Base-by-base conservation (phyloP, 2,888 invertebrate species). In the Drosophila affinis region DNA sequence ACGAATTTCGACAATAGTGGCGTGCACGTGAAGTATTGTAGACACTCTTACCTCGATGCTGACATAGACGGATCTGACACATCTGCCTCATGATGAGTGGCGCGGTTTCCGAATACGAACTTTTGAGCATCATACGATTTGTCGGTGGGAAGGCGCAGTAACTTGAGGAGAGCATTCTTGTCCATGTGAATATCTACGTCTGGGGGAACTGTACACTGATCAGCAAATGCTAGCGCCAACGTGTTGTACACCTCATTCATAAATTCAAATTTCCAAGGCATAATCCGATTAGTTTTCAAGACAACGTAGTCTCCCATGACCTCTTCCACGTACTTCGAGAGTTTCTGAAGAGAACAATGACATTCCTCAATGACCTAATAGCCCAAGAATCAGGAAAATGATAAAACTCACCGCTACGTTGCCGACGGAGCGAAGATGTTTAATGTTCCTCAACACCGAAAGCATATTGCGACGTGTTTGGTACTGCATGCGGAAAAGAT, bases 251-350 rank as follows among this genome's bases (percentile, higher is more conserved):
- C 88, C 65, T 91, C 91, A 59, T 90, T 90, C 0, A 90, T 72
- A 49, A 90, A 91, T 62, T 91, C 90, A 61, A 90, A 91, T 68
- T 90, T 91, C 88, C 91, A 89, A 1, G 91, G 91, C 89, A 91
- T 90, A 6, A 90, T 79, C 21, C 91, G 85, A 52, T 76, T 52
- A 0, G 91, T 91, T 77, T 91, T 91, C 5, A 88, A 59, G 1
- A 90, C 88, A 0, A 90, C 85, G 69, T 90, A 91, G 49, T 91
- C 87, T 3, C 91, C 90, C 89, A 91, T 89, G 0, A 89, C 75
- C 62, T 89, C 80, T 65, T 91, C 91, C 7, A 91, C 77, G 47
- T 83, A 90, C 24, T 76, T 78, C 1, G 79, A 70, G 0, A 91
- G 84, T 79, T 81, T 85, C 91, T 91, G 24, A 12, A 71, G 58